These are phyloP conservation scores for Anthrax anthrax DNA, from an alignment of 2,888 invertebrate species.

Conservation along the genomic window DNA sequence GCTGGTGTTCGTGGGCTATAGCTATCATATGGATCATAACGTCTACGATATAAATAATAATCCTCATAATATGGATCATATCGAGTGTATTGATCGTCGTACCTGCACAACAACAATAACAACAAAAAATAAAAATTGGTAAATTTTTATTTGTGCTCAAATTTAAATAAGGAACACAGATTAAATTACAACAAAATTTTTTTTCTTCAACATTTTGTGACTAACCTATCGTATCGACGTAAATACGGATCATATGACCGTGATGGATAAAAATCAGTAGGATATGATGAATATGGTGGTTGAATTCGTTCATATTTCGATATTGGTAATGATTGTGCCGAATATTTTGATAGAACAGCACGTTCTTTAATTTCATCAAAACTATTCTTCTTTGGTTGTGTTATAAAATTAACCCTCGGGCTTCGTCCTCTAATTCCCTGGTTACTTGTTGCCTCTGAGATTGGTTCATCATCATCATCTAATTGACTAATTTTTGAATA, in stretches of 20 bases:
- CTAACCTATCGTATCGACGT: constrained; percentile 30
- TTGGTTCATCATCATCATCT: constrained; percentile 27
- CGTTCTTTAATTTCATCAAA: constrained; percentile 8
- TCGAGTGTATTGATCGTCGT: constrained; percentile 28
- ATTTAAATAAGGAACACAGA: too few relatives aligned
- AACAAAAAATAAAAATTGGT: background rate
- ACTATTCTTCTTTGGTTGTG: constrained; percentile 38
- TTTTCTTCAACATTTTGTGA: too few relatives aligned
- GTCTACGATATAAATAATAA: constrained; percentile 28
- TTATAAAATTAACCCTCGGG: constrained; percentile 52
- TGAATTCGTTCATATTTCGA: constrained; percentile 12
- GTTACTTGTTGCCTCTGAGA: constrained; percentile 40
- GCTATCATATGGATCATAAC: constrained; percentile 31
- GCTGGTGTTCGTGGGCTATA: constrained; percentile 29
- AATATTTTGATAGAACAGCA: constrained; percentile 15
- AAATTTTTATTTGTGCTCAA: too few relatives aligned
- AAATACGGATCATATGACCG: constrained; percentile 31
- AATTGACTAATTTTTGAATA: constrained; percentile 17
- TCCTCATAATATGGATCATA: constrained; percentile 30
- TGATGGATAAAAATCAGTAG: constrained; percentile 27
- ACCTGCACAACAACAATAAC: constrained; percentile 17
- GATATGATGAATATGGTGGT: constrained; percentile 13
- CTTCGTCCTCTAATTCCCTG: constrained; percentile 43
- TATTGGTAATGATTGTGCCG: background rate
- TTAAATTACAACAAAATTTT: too few relatives aligned